Conservation (phyloP, 2,888 invertebrate species). For the Gasteruption jaculator region DNA sequence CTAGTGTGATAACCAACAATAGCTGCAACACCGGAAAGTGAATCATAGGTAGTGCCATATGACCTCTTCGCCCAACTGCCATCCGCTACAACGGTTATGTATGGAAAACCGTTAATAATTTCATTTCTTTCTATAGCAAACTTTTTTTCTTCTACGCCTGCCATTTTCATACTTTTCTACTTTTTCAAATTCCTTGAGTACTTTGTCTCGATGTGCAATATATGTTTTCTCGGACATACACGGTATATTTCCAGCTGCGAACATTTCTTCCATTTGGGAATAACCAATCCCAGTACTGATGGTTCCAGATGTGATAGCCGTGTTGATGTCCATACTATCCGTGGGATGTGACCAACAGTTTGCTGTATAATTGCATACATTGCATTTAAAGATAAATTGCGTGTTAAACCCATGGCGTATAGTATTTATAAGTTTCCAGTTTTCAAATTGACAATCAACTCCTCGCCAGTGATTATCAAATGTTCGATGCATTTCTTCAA, state of each 20-base stretch:
- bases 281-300: constrained; percentile 18
- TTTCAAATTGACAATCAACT: no score
- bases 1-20: constrained; percentile 19
- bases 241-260: constrained; percentile 16
- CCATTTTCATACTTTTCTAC: constrained; percentile 14
- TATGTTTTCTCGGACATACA: constrained; percentile 13
- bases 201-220: background rate
- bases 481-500: no score
- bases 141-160: constrained; percentile 17
- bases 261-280: constrained; percentile 15
- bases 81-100: constrained; percentile 18
- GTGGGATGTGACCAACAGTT: constrained; percentile 21
- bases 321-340: no score
- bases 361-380: constrained; percentile 4
- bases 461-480: no score
- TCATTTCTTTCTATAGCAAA: constrained; percentile 17
- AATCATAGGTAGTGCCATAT: constrained; percentile 18
- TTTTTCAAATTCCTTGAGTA: background rate
- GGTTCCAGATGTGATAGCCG: no score
- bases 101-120: constrained; percentile 17
- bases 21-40: constrained; percentile 16
- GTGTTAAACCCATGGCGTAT: no score
- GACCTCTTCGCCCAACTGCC: constrained; percentile 21
- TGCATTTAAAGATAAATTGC: constrained; percentile 11
- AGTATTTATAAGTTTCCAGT: no score